These are phyloP conservation scores for Carcharodon carcharias DNA, from an alignment of 2,797 vertebrate species.

Conservation along the genomic window DNA sequence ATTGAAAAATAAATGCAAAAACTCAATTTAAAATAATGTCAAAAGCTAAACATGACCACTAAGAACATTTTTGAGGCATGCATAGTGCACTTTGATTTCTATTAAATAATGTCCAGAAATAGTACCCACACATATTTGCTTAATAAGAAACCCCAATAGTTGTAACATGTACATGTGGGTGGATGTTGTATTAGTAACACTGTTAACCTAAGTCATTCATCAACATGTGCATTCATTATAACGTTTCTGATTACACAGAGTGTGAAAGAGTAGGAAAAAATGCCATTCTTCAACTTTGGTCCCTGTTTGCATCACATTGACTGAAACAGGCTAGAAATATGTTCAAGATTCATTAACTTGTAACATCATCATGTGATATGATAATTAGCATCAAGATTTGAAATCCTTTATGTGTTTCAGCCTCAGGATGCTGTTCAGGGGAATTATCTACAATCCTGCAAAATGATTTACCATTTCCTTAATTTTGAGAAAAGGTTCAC, in stretches of 20 bases:
- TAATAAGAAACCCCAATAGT: neutral
- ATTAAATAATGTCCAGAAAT: neutral
- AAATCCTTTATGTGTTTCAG: neutral
- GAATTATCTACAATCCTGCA: conserved; percentile 2
- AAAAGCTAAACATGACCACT: neutral
- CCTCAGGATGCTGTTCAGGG: neutral
- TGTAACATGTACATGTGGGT: neutral
- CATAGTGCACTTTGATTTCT: neutral
- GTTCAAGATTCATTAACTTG: neutral
- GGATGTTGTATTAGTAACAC: neutral
- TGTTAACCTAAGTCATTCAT: neutral
- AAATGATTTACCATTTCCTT: neutral
- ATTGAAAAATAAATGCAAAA: neutral
- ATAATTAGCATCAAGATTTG: neutral
- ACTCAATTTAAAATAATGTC: neutral
- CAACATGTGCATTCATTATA: neutral
- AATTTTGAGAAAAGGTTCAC: neutral
- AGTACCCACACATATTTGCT: neutral
- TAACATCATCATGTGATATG: neutral
- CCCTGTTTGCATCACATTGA: neutral
- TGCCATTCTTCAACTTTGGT: neutral
- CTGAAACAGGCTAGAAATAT: neutral
- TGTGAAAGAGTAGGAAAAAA: neutral
- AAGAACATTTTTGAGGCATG: neutral
- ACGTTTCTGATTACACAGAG: neutral